Evolutionary conservation across 2,113 vertebrate species (phyloP), one percentile per base, ranked within the genome.

Genomic region (Peromyscus californicus): DNA sequence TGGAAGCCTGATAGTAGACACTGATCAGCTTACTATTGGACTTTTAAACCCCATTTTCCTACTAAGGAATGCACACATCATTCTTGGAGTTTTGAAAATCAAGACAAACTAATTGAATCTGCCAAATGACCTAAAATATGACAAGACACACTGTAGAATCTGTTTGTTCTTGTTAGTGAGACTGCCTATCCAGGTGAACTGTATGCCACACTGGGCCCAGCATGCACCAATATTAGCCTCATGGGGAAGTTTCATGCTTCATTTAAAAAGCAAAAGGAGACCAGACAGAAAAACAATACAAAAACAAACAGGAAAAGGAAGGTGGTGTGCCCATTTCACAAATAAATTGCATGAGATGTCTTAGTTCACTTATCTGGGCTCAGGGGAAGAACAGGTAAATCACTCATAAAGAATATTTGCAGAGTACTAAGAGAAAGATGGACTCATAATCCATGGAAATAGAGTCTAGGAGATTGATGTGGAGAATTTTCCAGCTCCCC

Each of bases 191-290:
- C 48, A 72, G 93, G 70, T 84, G 85, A 57, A 24, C 26, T 42
- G 67, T 9, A 79, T n/a, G 22, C 24, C 21, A 80, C 33, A 22
- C 19, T 45, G 42, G 95, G 31, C 93, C 9, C 89, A 67, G 91
- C 33, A 0, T 24, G 85, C 88, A 24, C 63, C 45, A 29, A 69
- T 29, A 84, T 39, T 59, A 95, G 72, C 65, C 89, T 93, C 85
- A 21, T 9, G 39, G 70, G 91, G 96, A 86, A 65, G n/a, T 65
- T 42, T 51, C 90, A 57, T 4, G 57, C 57, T 92, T 95, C 89
- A 82, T 59, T 94, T 90, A 65, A 70, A 54, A 88, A 85, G 69
- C 83, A 75, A 63, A 94, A 87, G 21, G 63, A 86, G 75, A 94
- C 36, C 65, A 74, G 86, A 89, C 92, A 67, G 65, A 83, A 91